Evolutionary conservation across 2,888 invertebrate genomes (phyloP).

Genomic region (Boloria selene): DNA sequence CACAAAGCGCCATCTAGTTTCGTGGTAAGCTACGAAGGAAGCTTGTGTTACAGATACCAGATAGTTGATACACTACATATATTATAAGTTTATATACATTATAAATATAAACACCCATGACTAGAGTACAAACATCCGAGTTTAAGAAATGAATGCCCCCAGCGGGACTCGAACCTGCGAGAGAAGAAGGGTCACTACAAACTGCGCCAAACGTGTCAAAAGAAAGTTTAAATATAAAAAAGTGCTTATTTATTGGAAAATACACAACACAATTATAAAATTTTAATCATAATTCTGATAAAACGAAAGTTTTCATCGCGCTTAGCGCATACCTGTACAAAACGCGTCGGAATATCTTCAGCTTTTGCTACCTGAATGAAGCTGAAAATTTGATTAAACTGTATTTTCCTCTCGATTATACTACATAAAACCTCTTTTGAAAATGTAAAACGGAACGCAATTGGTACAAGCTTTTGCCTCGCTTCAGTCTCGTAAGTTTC

Average conservation of each 20-base stretch:
- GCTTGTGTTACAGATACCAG: too few relatives aligned
- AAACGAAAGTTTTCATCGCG: constrained; percentile 16
- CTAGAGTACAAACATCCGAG: too few relatives aligned
- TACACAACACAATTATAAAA: constrained; percentile 8
- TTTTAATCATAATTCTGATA: constrained; percentile 14
- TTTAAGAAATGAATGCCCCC: too few relatives aligned
- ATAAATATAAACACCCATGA: too few relatives aligned
- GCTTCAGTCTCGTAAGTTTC: not conserved
- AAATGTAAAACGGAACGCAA: constrained; percentile 36
- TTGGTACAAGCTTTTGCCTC: constrained; percentile 27
- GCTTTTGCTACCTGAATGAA: constrained; percentile 27
- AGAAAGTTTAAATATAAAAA: not conserved
- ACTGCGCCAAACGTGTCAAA: too few relatives aligned
- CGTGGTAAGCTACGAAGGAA: not conserved
- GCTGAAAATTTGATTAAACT: constrained; percentile 37
- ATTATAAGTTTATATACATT: too few relatives aligned
- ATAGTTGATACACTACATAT: too few relatives aligned
- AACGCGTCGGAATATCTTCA: constrained; percentile 21
- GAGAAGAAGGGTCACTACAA: too few relatives aligned
- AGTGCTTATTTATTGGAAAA: not conserved
- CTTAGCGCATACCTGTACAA: constrained; percentile 21
- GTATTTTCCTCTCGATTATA: constrained; percentile 38
- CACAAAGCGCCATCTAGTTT: too few relatives aligned
- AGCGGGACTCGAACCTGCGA: too few relatives aligned
- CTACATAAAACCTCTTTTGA: constrained; percentile 36